These are phyloP conservation scores for Halocaridina rubra DNA, from an alignment of 2,888 invertebrate genomes.

Conservation along the genomic window DNA sequence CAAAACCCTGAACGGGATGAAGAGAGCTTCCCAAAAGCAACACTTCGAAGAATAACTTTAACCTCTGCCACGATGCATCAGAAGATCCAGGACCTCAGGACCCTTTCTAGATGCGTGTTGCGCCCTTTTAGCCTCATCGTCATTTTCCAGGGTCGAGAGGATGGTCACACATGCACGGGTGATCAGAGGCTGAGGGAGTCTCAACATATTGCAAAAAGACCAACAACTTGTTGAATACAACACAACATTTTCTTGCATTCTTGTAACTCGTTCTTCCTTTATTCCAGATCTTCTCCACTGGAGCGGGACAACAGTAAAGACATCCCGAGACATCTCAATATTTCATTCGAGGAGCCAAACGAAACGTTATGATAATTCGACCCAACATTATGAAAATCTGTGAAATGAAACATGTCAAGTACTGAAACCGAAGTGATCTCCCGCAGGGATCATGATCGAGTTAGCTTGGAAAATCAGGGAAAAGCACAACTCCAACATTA, in stretches of 20 bases:
- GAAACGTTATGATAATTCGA: not conserved
- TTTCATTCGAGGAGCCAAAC: not conserved
- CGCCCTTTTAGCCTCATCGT: not conserved
- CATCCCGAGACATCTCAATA: too few relatives aligned
- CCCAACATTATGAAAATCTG: not conserved
- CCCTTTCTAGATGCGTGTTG: not conserved
- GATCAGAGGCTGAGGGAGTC: conserved; percentile 24
- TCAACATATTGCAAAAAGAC: not conserved
- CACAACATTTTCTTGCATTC: too few relatives aligned
- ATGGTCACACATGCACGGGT: conserved; percentile 31
- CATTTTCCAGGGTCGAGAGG: not conserved
- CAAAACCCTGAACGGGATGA: not conserved
- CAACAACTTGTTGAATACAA: not conserved
- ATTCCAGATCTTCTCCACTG: too few relatives aligned
- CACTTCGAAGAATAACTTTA: not conserved
- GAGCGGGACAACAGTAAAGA: too few relatives aligned
- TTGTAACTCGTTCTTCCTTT: not conserved
- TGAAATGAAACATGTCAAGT: not conserved
- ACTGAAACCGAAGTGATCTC: not conserved
- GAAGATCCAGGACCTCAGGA: not conserved
- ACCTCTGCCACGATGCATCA: not conserved
- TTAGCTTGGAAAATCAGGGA: not conserved
- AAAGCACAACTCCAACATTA: conserved; percentile 3
- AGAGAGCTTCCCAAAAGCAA: not conserved
- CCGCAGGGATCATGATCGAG: not conserved